These are phyloP conservation scores for Lamellibrachia columna DNA, from an alignment of 2,888 invertebrate genomes.

Conservation along the genomic window DNA sequence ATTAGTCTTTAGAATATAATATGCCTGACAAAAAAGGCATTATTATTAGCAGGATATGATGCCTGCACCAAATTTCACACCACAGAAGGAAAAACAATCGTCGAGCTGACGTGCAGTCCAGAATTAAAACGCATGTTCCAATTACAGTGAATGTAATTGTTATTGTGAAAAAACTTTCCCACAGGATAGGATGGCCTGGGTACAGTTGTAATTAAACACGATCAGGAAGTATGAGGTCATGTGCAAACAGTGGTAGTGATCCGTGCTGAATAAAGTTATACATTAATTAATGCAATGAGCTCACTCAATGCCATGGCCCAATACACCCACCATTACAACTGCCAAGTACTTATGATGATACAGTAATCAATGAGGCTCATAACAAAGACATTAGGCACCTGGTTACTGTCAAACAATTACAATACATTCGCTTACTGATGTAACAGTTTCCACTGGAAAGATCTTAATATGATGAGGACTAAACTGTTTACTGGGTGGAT, in stretches of 20 bases:
- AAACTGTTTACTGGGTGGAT: neutral
- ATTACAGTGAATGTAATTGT: neutral
- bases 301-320: neutral
- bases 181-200: neutral
- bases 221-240: neutral
- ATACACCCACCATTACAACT: neutral
- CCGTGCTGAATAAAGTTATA: neutral
- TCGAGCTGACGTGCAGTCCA: neutral
- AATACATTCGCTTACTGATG: neutral
- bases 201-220: neutral
- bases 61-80: neutral
- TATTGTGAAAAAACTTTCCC: slow-evolving; percentile 5
- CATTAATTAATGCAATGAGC: neutral
- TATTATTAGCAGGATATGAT: neutral
- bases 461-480: neutral
- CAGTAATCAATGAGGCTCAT: neutral
- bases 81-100: neutral
- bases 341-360: neutral
- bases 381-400: neutral
- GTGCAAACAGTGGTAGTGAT: neutral
- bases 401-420: neutral
- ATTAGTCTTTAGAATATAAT: no score
- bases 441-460: neutral
- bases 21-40: no score
- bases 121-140: neutral